These are phyloP conservation scores for Helicolenus hilgendorfi DNA, from an alignment of 2,797 vertebrate species.

Conservation along the genomic window DNA sequence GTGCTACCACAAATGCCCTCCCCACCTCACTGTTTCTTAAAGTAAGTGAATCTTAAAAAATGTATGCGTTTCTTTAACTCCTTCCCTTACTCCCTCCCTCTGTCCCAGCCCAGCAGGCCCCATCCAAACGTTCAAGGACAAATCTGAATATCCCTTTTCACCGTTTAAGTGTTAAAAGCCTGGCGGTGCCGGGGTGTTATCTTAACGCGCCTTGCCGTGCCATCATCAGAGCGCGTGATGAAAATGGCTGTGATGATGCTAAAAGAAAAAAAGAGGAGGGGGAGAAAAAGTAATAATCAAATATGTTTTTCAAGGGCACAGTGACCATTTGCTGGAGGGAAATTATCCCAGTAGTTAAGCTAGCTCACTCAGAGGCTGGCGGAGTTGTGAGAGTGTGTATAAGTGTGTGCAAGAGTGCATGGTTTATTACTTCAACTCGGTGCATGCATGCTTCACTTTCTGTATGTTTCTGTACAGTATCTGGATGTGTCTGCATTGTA, in stretches of 20 bases:
- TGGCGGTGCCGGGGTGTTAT: slow-evolving; percentile 89
- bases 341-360: slow-evolving; percentile 90
- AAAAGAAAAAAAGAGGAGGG: slow-evolving; percentile 88
- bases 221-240: slow-evolving; percentile 87
- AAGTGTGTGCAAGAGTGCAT: slow-evolving; percentile 51
- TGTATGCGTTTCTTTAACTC: slow-evolving; percentile 83
- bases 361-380: slow-evolving; percentile 83
- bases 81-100: slow-evolving; percentile 74
- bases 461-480: slow-evolving; percentile 13
- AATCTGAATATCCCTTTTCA: slow-evolving; percentile 93
- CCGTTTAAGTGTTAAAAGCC: slow-evolving; percentile 93
- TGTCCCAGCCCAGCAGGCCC: slow-evolving; percentile 83
- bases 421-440: slow-evolving; percentile 53
- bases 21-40: slow-evolving; percentile 64
- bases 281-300: slow-evolving; percentile 91
- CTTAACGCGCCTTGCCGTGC: slow-evolving; percentile 87
- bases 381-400: slow-evolving; percentile 72
- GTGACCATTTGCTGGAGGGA: slow-evolving; percentile 90
- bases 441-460: slow-evolving; percentile 33
- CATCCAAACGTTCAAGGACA: slow-evolving; percentile 91
- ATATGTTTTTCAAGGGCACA: slow-evolving; percentile 93
- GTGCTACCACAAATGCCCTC: slow-evolving; percentile 62
- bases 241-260: slow-evolving; percentile 92
- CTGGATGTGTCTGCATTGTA: slow-evolving; percentile 35
- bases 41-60: slow-evolving; percentile 78